Percentiles rank a stretch among this genome's conserved stretches.
Conservation (phyloP, 2,888 invertebrate species). For the Catocala sponsa region DNA sequence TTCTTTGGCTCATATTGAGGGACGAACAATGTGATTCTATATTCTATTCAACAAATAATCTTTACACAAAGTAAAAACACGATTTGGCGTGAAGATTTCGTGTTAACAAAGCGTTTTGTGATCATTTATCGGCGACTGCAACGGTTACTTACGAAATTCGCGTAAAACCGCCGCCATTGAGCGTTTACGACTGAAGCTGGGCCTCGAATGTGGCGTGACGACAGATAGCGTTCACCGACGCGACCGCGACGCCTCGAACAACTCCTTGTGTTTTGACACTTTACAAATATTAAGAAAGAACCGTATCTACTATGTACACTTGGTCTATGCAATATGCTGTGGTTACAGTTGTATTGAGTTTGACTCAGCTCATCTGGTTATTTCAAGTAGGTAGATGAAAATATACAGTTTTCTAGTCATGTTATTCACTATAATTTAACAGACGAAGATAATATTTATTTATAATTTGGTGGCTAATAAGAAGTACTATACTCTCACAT, state of each 20-base stretch:
- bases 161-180: slow-evolving; percentile 60
- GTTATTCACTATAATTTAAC: too few species aligned
- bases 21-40: slow-evolving; percentile 43
- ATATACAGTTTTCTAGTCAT: too few species aligned
- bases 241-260: slow-evolving; percentile 3
- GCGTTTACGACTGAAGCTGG: slow-evolving; percentile 41
- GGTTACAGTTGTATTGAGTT: not conserved
- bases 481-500: too few species aligned
- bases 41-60: slow-evolving; percentile 50
- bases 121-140: slow-evolving; percentile 59
- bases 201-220: slow-evolving; percentile 27
- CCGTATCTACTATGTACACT: not conserved
- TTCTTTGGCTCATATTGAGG: slow-evolving; percentile 41
- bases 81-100: slow-evolving; percentile 53
- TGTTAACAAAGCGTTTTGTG: slow-evolving; percentile 55
- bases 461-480: too few species aligned
- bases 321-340: not conserved
- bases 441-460: too few species aligned
- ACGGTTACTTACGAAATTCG: slow-evolving; percentile 61
- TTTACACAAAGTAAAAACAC: slow-evolving; percentile 49
- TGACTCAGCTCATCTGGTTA: not conserved
- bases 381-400: too few species aligned
- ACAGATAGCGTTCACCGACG: slow-evolving; percentile 12
- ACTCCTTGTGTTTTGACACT: slow-evolving; percentile 21
- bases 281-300: slow-evolving; percentile 7